A percentile compares a stretch with the other conserved stretches of the same genome.
Evolutionary conservation across 2,113 vertebrate genomes (phyloP).

Genomic region (Hiodon alosoides): DNA sequence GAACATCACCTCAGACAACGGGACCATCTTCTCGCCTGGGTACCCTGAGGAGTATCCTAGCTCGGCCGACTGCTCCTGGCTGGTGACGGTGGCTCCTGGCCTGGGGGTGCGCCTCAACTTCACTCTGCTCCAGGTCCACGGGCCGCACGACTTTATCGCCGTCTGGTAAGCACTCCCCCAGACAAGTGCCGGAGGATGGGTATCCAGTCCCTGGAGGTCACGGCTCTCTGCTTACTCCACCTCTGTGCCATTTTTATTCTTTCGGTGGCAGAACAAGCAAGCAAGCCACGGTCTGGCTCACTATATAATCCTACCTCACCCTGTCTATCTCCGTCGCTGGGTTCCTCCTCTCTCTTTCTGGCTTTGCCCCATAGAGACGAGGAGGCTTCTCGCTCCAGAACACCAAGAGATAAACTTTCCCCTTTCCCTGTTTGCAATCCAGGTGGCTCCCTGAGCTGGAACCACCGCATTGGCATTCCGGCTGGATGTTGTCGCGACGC

Average conservation of each 20-base stretch:
- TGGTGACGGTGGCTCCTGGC: conserved; percentile 79
- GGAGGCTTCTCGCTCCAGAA: neutral
- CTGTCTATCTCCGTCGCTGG: neutral
- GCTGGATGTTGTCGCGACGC: neutral
- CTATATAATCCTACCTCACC: conserved; percentile 22
- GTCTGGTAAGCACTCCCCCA: conserved; percentile 74
- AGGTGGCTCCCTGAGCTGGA: neutral
- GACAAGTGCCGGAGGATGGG: neutral
- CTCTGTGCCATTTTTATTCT: conserved; percentile 19
- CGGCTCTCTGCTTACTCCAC: neutral
- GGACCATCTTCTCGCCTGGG: conserved; percentile 92
- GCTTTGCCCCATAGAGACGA: conserved; percentile 2
- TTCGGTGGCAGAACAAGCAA: conserved; percentile 16
- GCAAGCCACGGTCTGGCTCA: conserved; percentile 25
- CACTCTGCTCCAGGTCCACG: conserved; percentile 85
- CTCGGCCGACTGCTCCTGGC: conserved; percentile 89
- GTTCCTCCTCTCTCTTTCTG: neutral
- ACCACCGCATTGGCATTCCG: neutral
- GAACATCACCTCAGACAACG: conserved; percentile 85
- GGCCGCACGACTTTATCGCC: conserved; percentile 90
- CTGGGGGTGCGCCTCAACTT: conserved; percentile 88
- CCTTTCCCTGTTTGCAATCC: neutral
- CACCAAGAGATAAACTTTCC: neutral
- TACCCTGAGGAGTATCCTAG: conserved; percentile 89
- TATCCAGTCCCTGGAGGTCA: neutral